Conservation (phyloP, 1,140 invertebrate genomes). For the Temnothorax nylanderi region DNA sequence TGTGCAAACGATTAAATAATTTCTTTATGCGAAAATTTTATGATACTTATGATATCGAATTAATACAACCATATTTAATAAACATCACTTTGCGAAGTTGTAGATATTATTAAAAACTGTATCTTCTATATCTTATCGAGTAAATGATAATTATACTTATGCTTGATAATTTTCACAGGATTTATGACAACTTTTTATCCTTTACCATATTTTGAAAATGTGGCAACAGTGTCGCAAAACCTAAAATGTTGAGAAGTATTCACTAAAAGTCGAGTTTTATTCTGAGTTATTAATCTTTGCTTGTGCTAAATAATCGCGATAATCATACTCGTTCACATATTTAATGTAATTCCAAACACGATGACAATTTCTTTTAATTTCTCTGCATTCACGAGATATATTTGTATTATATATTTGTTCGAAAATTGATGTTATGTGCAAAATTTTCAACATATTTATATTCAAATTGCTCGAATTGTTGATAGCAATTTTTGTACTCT, state of each 20-base stretch:
- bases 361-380: not conserved
- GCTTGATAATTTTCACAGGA: not conserved
- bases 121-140: not conserved
- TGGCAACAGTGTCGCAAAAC: not conserved
- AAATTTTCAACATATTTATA: conserved; percentile 1
- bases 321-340: not conserved
- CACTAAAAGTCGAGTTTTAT: not conserved
- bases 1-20: conserved; percentile 5
- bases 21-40: not conserved
- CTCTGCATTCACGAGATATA: not conserved
- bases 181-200: not conserved
- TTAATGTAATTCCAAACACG: not conserved
- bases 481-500: no score
- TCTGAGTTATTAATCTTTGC: not conserved
- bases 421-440: not conserved
- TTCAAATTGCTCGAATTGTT: not conserved
- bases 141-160: not conserved
- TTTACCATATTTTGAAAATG: not conserved
- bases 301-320: not conserved
- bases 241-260: not conserved
- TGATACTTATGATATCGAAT: not conserved
- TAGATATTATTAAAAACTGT: not conserved
- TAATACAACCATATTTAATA: not conserved
- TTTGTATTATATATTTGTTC: no score
- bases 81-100: not conserved